A percentile compares a stretch with the other conserved stretches of the same genome.
phyloP scores from a whole-genome alignment of 1,140 invertebrate species.

The Diploscapter pachys region DNA sequence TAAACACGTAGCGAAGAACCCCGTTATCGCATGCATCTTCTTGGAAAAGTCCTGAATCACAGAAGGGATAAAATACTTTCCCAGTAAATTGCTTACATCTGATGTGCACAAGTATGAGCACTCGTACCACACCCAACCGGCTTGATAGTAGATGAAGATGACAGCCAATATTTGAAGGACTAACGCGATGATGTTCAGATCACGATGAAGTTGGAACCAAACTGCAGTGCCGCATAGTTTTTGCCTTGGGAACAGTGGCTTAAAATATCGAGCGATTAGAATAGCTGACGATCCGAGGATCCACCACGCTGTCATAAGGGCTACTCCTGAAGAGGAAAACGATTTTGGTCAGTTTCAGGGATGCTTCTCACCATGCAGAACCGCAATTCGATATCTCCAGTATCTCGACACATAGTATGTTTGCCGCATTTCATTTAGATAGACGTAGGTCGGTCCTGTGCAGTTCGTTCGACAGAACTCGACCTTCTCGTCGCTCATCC shows the following conservation, averaged over 20 bases:
- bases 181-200: slow-evolving; percentile 22
- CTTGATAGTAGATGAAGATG: slow-evolving; percentile 31
- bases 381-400: slow-evolving; percentile 35
- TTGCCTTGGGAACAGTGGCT: slow-evolving; percentile 28
- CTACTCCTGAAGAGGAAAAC: slow-evolving; percentile 16
- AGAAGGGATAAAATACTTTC: not conserved
- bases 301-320: slow-evolving; percentile 35
- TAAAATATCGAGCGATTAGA: slow-evolving; percentile 33
- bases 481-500: slow-evolving; percentile 31
- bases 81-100: slow-evolving; percentile 8
- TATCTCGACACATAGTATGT: slow-evolving; percentile 19
- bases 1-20: slow-evolving; percentile 14
- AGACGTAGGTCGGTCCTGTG: slow-evolving; percentile 14
- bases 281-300: slow-evolving; percentile 32
- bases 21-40: slow-evolving; percentile 37
- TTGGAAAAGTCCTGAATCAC: slow-evolving; percentile 31
- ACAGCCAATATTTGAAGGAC: slow-evolving; percentile 25
- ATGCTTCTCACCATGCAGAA: slow-evolving; percentile 27
- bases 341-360: too few species aligned
- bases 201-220: slow-evolving; percentile 36
- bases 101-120: slow-evolving; percentile 34
- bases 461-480: slow-evolving; percentile 31
- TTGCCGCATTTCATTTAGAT: slow-evolving; percentile 23
- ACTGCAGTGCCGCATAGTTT: slow-evolving; percentile 33
- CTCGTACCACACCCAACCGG: slow-evolving; percentile 37